Base-by-base conservation (phyloP, 2,797 vertebrate genomes). In the Sus cebifrons region DNA sequence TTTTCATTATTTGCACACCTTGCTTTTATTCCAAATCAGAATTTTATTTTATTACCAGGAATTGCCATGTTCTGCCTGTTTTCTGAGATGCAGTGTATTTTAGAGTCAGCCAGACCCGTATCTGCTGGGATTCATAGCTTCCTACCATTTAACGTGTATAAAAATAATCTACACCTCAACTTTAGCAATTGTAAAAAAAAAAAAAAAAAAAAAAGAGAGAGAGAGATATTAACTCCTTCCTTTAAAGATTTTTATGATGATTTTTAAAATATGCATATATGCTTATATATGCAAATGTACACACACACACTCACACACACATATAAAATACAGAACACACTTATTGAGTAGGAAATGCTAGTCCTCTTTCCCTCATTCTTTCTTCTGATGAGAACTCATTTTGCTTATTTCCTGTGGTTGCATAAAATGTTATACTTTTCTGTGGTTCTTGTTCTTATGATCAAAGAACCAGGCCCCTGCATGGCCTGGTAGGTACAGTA, bases 1-100 rank as follows among this genome's bases (percentile, higher is more conserved):
- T 83, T 89, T 73, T 75, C n/a, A 68, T 75, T 86, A 32, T 92
- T 79, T 67, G 29, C 3, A 86, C 44, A 4, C 9, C 5, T 68
- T 92, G 21, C 58, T 94, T 96, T 86, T 82, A 78, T 40, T 94
- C 88, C 44, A 52, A 96, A 60, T 89, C 12, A 73, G 23, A 82
- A 36, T 44, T 79, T 84, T 78, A 27, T 86, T 73, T 67, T 87
- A 21, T 70, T 87, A 62, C 14, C n/a, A 23, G 21, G 54, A 89
- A 74, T 87, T 81, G 11, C 36, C 86, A 36, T n/a, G 18, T 10
- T 73, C 32, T 88, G 54, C 60, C 36, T 94, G 18, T 88, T 93
- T 87, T 70, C 40, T 70, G 9, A 93, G 40, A 29, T 93, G 11
- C 4, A 6, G 16, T 90, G 10, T 77, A 71, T 94, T 96, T 95